Conservation (phyloP, 2,888 invertebrate species). For the Drosophila mimetica region DNA sequence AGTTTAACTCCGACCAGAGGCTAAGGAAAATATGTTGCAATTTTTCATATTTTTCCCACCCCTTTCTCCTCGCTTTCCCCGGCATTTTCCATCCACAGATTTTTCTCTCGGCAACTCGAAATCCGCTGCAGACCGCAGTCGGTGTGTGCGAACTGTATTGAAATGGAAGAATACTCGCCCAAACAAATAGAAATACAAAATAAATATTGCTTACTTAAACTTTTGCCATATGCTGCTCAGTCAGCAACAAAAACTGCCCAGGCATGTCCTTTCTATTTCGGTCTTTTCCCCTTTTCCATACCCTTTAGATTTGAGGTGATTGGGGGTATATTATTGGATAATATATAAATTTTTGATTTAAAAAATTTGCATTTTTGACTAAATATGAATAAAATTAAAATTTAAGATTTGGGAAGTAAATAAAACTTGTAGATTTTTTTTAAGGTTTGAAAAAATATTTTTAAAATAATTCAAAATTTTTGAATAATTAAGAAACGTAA, state of each 20-base stretch:
- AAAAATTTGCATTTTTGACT: no score
- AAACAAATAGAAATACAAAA: conserved; percentile 49
- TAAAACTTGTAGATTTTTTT: no score
- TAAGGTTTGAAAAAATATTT: no score
- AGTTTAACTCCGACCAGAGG: conserved; percentile 63
- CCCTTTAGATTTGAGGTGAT: conserved; percentile 5
- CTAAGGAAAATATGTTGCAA: conserved; percentile 72
- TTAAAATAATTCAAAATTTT: no score
- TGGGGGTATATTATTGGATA: conserved; percentile 3
- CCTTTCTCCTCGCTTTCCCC: conserved; percentile 27
- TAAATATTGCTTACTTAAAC: conserved; percentile 77
- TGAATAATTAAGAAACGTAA: no score
- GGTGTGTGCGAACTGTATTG: conserved; percentile 41
- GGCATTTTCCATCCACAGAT: background rate
- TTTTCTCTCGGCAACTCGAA: conserved; percentile 10
- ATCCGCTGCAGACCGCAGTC: conserved; percentile 39
- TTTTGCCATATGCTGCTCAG: conserved; percentile 74
- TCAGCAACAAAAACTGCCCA: conserved; percentile 66
- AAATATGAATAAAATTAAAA: no score
- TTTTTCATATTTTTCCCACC: conserved; percentile 69
- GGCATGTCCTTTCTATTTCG: conserved; percentile 64
- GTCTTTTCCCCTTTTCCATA: conserved; percentile 25
- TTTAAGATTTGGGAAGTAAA: no score
- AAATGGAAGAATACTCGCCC: conserved; percentile 50
- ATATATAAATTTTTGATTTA: no score